Percentiles rank a stretch among this genome's conserved stretches.
These are phyloP conservation scores for Koerneria pararmatus DNA, from an alignment of 2,888 invertebrate species.

Conservation along the genomic window DNA sequence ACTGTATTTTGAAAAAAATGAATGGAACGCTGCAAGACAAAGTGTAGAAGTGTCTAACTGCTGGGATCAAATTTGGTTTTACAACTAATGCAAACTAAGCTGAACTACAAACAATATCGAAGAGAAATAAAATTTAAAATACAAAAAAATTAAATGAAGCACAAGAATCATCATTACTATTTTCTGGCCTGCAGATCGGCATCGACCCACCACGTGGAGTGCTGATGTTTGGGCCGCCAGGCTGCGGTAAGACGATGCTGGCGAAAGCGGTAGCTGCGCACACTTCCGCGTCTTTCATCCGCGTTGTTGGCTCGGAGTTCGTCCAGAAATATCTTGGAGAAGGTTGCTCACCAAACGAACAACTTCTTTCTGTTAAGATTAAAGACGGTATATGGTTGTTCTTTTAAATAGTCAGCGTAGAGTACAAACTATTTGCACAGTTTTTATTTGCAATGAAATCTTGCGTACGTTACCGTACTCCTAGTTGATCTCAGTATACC, in stretches of 20 bases:
- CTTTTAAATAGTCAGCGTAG: background rate
- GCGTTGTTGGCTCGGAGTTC: constrained; percentile 98
- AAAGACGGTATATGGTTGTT: background rate
- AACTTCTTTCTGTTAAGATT: background rate
- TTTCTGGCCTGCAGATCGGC: constrained; percentile 67
- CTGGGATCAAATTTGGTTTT: too few species aligned
- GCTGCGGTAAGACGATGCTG: constrained; percentile 98
- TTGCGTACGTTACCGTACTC: too few species aligned
- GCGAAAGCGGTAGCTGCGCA: constrained; percentile 71
- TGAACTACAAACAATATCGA: too few species aligned
- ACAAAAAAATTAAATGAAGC: too few species aligned
- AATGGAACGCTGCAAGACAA: too few species aligned
- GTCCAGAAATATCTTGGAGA: constrained; percentile 99
- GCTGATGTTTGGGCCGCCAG: constrained; percentile 97
- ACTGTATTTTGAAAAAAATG: too few species aligned
- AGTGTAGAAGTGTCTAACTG: too few species aligned
- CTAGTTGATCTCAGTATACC: too few species aligned
- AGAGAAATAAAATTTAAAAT: too few species aligned
- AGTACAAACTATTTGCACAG: too few species aligned
- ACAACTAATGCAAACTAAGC: too few species aligned
- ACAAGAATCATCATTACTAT: background rate
- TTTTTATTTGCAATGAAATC: too few species aligned
- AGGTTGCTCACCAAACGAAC: constrained; percentile 61
- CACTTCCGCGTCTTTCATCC: constrained; percentile 81
- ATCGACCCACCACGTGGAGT: constrained; percentile 98